Evolutionary conservation across 1,140 invertebrate species (phyloP), one percentile per base, ranked within the genome.

Genomic region (Aphelenchoides fujianensis): DNA sequence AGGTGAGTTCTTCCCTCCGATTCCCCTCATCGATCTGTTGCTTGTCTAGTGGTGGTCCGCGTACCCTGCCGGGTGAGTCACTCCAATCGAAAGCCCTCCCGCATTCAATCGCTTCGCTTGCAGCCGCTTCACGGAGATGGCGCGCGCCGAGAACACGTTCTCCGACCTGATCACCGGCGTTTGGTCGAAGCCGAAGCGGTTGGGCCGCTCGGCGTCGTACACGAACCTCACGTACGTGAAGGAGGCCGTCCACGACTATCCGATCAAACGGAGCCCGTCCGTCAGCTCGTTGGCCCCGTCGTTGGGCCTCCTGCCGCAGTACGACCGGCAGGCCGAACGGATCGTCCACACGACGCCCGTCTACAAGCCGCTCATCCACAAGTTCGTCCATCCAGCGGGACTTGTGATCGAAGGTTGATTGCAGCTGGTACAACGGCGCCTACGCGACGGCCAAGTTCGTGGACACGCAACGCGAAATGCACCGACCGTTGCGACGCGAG

Each of bases 341-440:
- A 84, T 84, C 66, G 82, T 83, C 16, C 82, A 83, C 64, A 83
- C 82, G 9, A 69, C 71, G n/a, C 81, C 75, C 12, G 83, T 84
- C n/a, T 83, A 83, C 79, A 83, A 84, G 62, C 82, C 82, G 31
- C 66, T 77, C n/a, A 75, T 82, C 16, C 67, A 78, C 41, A 48
- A 48, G n/a, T n/a, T n/a, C n/a, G n/a, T n/a, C n/a, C n/a, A n/a
- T n/a, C n/a, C n/a, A n/a, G n/a, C n/a, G n/a, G n/a, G n/a, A n/a
- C n/a, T n/a, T n/a, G n/a, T n/a, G n/a, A n/a, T n/a, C n/a, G n/a
- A n/a, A n/a, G n/a, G n/a, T n/a, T n/a, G n/a, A n/a, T n/a, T n/a
- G n/a, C n/a, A n/a, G n/a, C 23, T 48, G n/a, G n/a, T n/a, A n/a
- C n/a, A n/a, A n/a, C n/a, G n/a, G n/a, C n/a, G n/a, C n/a, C n/a